Evolutionary conservation across 2,797 vertebrate genomes (phyloP).

Genomic region (Avahi laniger): DNA sequence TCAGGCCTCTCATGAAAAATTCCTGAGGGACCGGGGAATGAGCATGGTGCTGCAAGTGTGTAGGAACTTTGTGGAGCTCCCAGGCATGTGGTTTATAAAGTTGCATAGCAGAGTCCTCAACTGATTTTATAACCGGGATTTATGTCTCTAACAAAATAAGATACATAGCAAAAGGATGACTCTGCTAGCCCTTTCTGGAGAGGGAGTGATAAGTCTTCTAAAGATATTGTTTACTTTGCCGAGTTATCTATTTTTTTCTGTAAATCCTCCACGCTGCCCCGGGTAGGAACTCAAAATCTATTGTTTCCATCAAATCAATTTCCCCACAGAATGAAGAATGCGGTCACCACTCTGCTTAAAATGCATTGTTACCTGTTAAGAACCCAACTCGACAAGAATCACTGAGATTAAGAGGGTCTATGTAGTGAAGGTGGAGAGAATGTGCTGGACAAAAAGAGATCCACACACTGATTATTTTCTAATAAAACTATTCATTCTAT

Average conservation of each 20-base stretch:
- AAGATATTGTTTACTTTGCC: constrained; percentile 27
- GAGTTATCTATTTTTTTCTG: constrained; percentile 30
- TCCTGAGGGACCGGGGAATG: neutral
- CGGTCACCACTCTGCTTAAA: neutral
- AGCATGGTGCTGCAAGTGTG: neutral
- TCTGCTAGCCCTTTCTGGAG: constrained; percentile 15
- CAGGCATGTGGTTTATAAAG: neutral
- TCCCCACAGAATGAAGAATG: constrained; percentile 28
- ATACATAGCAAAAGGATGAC: neutral
- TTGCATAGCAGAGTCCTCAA: neutral
- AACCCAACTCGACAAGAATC: neutral
- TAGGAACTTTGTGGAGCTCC: neutral
- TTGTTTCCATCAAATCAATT: constrained; percentile 58
- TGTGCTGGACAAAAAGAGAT: neutral
- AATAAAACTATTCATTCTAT: constrained; percentile 51
- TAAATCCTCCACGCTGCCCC: neutral
- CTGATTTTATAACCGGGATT: constrained; percentile 41
- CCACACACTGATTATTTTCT: constrained; percentile 35
- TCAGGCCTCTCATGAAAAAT: constrained; percentile 51
- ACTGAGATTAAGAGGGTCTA: neutral
- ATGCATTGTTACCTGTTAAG: constrained; percentile 20
- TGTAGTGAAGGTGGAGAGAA: neutral
- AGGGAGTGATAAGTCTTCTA: constrained; percentile 21
- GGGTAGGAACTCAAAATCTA: constrained; percentile 31
- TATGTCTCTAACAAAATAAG: constrained; percentile 42